Evolutionary conservation across 2,113 vertebrate species (phyloP).

Genomic region (Tragulus kanchil): DNA sequence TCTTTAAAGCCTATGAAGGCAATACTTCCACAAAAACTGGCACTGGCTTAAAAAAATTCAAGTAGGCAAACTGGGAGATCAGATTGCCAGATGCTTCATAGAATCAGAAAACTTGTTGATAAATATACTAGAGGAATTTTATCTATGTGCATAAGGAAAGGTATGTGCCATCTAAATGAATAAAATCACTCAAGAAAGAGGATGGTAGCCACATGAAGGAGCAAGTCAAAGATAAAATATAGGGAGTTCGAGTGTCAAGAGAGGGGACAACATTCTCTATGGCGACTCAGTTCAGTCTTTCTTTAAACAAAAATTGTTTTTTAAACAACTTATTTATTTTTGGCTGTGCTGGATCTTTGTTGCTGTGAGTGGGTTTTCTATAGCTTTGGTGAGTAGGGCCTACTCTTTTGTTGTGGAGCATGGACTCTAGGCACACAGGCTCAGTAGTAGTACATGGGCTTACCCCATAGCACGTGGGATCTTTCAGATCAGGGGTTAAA

Average conservation of each 20-base stretch:
- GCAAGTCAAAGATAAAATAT: neutral
- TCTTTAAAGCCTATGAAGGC: neutral
- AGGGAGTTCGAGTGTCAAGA: neutral
- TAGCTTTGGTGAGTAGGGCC: neutral
- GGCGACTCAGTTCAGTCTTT: neutral
- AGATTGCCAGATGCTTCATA: neutral
- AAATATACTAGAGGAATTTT: neutral
- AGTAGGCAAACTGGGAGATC: neutral
- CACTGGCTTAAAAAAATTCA: neutral
- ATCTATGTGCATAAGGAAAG: neutral
- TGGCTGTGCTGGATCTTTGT: neutral
- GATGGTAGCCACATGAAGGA: neutral
- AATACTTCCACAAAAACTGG: neutral
- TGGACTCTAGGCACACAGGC: neutral
- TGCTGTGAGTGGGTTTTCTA: neutral
- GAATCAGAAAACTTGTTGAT: neutral
- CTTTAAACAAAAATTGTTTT: neutral
- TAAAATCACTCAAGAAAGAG: neutral
- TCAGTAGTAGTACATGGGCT: neutral
- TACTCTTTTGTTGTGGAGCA: neutral
- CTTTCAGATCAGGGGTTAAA: neutral
- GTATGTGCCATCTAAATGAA: neutral
- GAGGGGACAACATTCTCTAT: neutral
- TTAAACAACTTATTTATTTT: no score
- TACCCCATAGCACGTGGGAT: neutral